Base-by-base conservation (phyloP, 92 coral and sea anemone genomes). In the Zoanthus sociatus region DNA sequence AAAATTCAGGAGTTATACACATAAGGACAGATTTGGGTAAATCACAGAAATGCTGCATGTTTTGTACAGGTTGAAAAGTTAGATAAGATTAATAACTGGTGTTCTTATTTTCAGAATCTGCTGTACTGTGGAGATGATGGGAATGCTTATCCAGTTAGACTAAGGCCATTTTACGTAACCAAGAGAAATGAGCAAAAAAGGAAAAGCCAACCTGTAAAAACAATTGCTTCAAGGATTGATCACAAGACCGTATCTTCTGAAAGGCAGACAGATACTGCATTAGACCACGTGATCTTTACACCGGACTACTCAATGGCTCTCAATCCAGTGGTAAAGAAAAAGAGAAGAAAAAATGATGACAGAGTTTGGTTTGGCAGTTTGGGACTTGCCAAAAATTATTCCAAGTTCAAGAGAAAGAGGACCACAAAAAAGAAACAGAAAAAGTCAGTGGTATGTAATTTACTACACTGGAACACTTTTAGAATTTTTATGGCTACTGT, bases 41-140 rank as follows among this genome's bases (percentile, higher is more conserved):
- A 33, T 33, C 42, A 33, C 42, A 33, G 42, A 33, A 33, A 33
- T 33, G 42, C 42, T 1, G 42, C 3, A 3, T 33, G 42, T 33
- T 33, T 33, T 33, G 42, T 33, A 33, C 2, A 33, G 42, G 42
- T 33, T 33, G 42, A 33, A 33, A 33, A 33, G 42, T 33, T 33
- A 33, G 42, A 33, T 33, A 33, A 33, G 3, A 33, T 33, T 33
- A 33, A 33, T 33, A 33, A n/a, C n/a, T n/a, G n/a, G 42, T 33
- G 42, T 33, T 33, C 6, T 56, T 11, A 56, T 56, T 56, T 56
- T 56, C 64, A 56, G 64, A 56, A 56, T 10, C 15, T 56, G n/a
- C 64, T 56, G 5, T 56, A 56, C n/a, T 58, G 64, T 58, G 64
- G 64, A 58, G n/a, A n/a, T 58, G 64, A 58, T 58, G 64, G 64